Conservation (phyloP, 2,888 invertebrate genomes). For the Drosophila mayaguana region DNA sequence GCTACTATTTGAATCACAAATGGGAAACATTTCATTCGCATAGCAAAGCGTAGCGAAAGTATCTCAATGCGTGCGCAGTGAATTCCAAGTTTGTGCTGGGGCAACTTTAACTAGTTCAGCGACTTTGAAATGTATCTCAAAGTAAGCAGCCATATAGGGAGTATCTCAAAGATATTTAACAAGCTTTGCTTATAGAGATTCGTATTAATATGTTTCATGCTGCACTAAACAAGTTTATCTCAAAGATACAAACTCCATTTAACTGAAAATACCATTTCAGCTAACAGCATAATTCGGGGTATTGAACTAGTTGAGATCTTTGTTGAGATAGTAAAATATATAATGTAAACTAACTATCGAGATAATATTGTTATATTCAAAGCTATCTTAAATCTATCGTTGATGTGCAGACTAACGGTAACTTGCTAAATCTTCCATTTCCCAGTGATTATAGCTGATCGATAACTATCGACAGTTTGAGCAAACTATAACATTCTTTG, state of each 20-base stretch:
- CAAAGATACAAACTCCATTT: neutral
- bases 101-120: neutral
- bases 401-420: neutral
- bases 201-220: neutral
- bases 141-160: neutral
- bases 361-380: no score
- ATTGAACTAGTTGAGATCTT: no score
- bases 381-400: neutral
- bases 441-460: neutral
- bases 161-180: neutral
- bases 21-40: neutral
- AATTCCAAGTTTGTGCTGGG: neutral
- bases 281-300: neutral
- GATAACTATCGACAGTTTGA: neutral
- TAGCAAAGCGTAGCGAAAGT: neutral
- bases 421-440: no score
- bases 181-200: neutral
- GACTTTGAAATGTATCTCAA: neutral
- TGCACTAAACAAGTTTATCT: neutral
- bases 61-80: neutral
- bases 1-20: slow-evolving; percentile 6
- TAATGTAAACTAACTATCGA: no score
- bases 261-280: neutral
- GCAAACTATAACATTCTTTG: no score
- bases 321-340: neutral